These are phyloP conservation scores for Solenopsis fugax DNA, from an alignment of 1,140 invertebrate species.

Conservation along the genomic window DNA sequence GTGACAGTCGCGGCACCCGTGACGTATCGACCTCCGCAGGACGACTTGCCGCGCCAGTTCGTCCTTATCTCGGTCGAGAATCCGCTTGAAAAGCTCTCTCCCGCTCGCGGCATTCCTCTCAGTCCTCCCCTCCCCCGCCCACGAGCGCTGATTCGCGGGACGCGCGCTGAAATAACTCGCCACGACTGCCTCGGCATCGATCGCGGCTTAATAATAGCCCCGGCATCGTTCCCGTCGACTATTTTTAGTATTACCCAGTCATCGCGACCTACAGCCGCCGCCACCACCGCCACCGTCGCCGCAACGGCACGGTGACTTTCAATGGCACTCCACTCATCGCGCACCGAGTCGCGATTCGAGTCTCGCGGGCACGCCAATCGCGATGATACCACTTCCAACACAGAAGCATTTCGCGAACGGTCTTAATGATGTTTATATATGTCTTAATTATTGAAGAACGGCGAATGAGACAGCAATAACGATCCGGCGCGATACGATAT, in stretches of 20 bases:
- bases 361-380: neutral
- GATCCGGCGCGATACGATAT: neutral
- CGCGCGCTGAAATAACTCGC: slow-evolving; percentile 70
- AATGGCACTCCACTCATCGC: slow-evolving; percentile 72
- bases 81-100: slow-evolving; percentile 29
- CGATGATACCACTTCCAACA: neutral
- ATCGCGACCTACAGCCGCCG: slow-evolving; percentile 75
- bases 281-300: slow-evolving; percentile 57
- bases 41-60: slow-evolving; percentile 7
- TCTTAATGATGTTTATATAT: no score
- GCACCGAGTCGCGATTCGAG: neutral
- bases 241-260: slow-evolving; percentile 78
- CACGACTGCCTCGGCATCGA: slow-evolving; percentile 73
- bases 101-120: neutral
- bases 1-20: neutral
- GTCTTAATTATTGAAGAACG: neutral
- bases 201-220: slow-evolving; percentile 75
- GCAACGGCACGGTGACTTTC: slow-evolving; percentile 69
- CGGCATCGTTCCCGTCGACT: slow-evolving; percentile 74
- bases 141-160: slow-evolving; percentile 16
- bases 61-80: slow-evolving; percentile 49
- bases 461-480: neutral
- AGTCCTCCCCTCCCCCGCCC: neutral
- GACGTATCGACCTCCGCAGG: neutral
- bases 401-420: no score